Percentiles rank a stretch among this genome's conserved stretches.
Evolutionary conservation across 1,140 invertebrate species (phyloP).

Genomic region (Zophobas morio): DNA sequence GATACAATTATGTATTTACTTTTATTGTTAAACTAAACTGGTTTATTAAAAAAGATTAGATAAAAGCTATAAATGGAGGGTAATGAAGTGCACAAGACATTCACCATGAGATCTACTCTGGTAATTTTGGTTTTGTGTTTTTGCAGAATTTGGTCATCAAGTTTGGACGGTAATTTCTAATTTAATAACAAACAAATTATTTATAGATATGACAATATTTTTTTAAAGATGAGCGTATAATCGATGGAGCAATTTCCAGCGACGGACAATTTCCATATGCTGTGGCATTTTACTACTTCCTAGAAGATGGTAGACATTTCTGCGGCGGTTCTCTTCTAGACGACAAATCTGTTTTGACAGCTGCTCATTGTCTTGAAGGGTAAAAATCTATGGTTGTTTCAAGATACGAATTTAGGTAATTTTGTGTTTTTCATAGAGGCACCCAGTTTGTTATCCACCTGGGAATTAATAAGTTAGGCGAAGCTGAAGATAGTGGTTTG

Average conservation of each 20-base stretch:
- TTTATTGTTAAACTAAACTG: background rate
- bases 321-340: background rate
- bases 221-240: background rate
- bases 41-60: background rate
- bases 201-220: background rate
- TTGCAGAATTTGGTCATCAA: background rate
- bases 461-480: background rate
- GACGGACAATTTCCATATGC: background rate
- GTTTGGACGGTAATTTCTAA: background rate
- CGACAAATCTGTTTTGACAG: background rate
- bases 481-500: background rate
- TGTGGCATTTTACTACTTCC: background rate
- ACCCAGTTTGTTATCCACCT: background rate
- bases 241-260: background rate
- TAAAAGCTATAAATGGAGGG: background rate
- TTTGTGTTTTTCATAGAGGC: background rate
- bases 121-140: background rate
- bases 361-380: background rate
- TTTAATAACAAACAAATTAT: no score
- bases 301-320: background rate
- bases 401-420: background rate
- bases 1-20: background rate
- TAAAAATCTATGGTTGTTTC: background rate
- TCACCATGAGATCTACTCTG: background rate
- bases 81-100: background rate